Evolutionary conservation across 2,888 invertebrate species (phyloP), one percentile per base, ranked within the genome.

Genomic region (Cerceris rybyensis): DNA sequence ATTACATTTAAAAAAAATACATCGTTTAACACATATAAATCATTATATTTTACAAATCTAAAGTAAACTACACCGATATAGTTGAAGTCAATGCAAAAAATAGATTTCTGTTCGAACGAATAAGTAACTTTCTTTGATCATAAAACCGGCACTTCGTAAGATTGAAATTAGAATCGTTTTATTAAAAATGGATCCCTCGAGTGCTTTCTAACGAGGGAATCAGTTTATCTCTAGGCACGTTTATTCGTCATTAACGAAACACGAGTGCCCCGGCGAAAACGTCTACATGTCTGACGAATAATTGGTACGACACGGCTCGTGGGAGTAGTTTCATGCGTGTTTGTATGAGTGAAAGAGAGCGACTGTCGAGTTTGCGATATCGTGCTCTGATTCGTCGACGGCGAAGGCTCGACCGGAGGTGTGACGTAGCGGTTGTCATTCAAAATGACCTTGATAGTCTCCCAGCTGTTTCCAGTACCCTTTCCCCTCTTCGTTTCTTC

Each of bases 371-470:
- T n/a, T n/a, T 46, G 60, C 69, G 64, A 80, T 75, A 80, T 58
- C 57, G 49, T n/a, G 8, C 61, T 81, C 78, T 78, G 87, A 89
- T 89, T 89, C 83, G 90, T 82, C 75, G 81, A 74, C 73, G 59
- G 14, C 67, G 89, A 86, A 83, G 89, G 90, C 89, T 89, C 89
- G 89, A 80, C 85, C 76, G 80, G 81, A 80, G 82, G 81, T 78
- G 77, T 90, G 90, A 90, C 89, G 90, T 87, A 85, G 83, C 28
- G 71, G 68, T 75, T 84, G 85, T 86, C 85, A 82, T 83, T 80
- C 73, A 81, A 84, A 84, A 82, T 87, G 88, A 89, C 90, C 90
- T 90, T 90, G 89, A 79, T 73, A 64, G 17, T 70, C 54, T 82
- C 75, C 81, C 90, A 90, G 90, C 90, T 90, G 89, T 89, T 90